phyloP scores from a whole-genome alignment of 2,113 vertebrate genomes.

The Tetraodon nigroviridis region DNA sequence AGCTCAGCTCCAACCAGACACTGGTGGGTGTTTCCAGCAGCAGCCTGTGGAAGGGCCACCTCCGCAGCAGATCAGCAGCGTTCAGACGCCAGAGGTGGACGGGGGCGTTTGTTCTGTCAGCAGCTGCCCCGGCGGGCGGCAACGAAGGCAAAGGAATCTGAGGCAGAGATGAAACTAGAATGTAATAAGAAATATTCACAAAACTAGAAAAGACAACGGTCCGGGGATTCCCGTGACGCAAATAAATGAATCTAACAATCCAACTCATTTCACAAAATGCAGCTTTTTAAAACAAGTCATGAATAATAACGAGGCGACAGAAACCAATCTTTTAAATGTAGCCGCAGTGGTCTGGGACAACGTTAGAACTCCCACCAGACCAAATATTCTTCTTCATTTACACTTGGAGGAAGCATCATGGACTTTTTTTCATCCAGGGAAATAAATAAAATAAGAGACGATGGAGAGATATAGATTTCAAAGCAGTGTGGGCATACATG shows the following conservation, averaged over 20 bases:
- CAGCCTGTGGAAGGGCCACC: constrained; percentile 25
- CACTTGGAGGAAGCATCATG: constrained; percentile 1
- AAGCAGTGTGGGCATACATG: constrained; percentile 22
- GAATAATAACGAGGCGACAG: background rate
- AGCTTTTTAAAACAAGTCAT: constrained; percentile 10
- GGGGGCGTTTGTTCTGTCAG: constrained; percentile 18
- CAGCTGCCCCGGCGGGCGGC: constrained; percentile 45
- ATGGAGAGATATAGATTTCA: constrained; percentile 20
- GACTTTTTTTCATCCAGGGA: background rate
- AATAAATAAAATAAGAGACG: constrained; percentile 1
- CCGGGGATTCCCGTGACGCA: background rate
- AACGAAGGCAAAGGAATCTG: constrained; percentile 25
- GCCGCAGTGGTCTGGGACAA: constrained; percentile 31
- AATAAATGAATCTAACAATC: background rate
- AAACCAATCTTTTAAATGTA: constrained; percentile 25
- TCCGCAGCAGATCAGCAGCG: constrained; percentile 57
- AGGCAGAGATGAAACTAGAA: background rate
- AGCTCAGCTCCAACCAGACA: constrained; percentile 21
- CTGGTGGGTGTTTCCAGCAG: constrained; percentile 53
- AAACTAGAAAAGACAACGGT: constrained; percentile 18
- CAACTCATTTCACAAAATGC: background rate
- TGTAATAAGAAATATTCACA: constrained; percentile 21
- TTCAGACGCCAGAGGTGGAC: constrained; percentile 16
- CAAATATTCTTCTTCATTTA: constrained; percentile 53
- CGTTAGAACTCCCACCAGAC: constrained; percentile 26